These are phyloP conservation scores for Tyrannus savana DNA, from an alignment of 2,113 vertebrate species.

Conservation along the genomic window DNA sequence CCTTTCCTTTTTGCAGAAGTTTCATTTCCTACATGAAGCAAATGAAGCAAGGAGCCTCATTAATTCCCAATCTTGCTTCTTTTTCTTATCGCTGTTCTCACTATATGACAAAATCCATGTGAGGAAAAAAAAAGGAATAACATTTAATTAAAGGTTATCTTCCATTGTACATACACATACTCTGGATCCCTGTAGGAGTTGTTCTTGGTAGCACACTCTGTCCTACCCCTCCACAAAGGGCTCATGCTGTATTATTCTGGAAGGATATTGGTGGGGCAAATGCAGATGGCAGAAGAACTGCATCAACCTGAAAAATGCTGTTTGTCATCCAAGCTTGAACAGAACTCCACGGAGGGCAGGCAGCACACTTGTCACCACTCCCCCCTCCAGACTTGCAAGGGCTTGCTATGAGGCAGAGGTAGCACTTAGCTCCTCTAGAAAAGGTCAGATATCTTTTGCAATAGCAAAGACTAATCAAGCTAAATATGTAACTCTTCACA, in stretches of 20 bases:
- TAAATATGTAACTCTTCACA: not conserved
- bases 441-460: not conserved
- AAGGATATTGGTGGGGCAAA: not conserved
- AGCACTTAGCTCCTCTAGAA: not conserved
- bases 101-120: not conserved
- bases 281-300: not conserved
- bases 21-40: not conserved
- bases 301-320: not conserved
- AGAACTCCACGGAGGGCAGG: not conserved
- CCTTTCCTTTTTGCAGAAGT: not conserved
- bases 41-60: not conserved
- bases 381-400: not conserved
- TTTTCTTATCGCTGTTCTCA: not conserved
- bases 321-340: not conserved
- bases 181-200: not conserved
- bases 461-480: not conserved
- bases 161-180: not conserved
- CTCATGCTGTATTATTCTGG: not conserved
- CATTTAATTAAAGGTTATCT: not conserved
- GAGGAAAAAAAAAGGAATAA: accelerated
- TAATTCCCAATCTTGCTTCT: not conserved
- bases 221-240: not conserved
- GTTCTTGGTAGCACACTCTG: not conserved
- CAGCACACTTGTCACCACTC: not conserved
- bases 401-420: not conserved